Evolutionary conservation across 2,113 vertebrate genomes (phyloP).

Genomic region (Gasterosteus nipponicus): DNA sequence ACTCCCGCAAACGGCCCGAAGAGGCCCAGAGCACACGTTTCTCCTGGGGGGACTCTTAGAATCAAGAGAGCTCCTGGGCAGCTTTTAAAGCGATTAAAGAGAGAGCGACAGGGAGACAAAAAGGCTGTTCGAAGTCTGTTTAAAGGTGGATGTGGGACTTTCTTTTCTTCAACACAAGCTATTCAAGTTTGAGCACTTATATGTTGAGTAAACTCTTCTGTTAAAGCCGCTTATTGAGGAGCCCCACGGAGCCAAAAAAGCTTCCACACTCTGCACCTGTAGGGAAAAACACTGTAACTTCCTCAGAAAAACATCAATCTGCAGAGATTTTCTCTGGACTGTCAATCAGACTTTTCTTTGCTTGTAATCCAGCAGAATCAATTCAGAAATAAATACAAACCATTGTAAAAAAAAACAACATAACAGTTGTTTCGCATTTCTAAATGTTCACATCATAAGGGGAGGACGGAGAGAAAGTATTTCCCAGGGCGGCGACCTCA

Average conservation of each 20-base stretch:
- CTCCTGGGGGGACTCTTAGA: constrained; percentile 22
- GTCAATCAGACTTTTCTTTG: neutral
- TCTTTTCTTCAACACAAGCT: neutral
- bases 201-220: constrained; percentile 9
- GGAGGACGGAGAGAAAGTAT: neutral
- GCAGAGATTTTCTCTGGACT: neutral
- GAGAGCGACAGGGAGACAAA: constrained; percentile 38
- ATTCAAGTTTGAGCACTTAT: neutral
- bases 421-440: neutral
- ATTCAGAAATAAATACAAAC: neutral
- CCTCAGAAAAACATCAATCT: neutral
- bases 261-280: neutral
- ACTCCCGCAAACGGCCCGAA: neutral
- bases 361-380: neutral
- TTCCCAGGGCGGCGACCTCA: neutral
- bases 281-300: neutral
- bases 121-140: constrained; percentile 21
- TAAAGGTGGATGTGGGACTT: constrained; percentile 23
- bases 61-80: constrained; percentile 47
- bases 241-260: neutral
- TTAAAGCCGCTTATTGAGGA: constrained; percentile 6
- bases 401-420: neutral
- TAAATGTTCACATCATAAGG: neutral
- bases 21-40: constrained; percentile 24
- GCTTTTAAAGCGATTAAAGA: constrained; percentile 45